Percentiles rank a stretch among this genome's conserved stretches.
Evolutionary conservation across 1,140 invertebrate genomes (phyloP).

Genomic region (Orius laevigatus): DNA sequence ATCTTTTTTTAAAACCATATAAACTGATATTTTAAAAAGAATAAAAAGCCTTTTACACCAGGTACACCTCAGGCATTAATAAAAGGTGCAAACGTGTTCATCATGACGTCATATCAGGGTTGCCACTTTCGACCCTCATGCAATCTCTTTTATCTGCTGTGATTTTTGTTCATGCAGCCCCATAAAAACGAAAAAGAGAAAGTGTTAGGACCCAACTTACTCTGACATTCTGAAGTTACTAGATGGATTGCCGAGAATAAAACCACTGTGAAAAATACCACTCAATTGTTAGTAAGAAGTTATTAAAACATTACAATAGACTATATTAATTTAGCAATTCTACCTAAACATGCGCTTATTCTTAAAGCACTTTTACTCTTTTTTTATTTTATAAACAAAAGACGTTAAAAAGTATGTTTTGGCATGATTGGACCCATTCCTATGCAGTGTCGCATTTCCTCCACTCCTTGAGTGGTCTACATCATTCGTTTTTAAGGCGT

Average conservation of each 20-base stretch:
- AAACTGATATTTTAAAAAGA: neutral
- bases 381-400: too few relatives aligned
- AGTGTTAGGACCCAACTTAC: slow-evolving; percentile 27
- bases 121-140: neutral
- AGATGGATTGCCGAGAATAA: slow-evolving; percentile 30
- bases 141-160: neutral
- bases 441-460: too few relatives aligned
- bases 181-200: slow-evolving; percentile 9
- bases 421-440: too few relatives aligned
- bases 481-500: too few relatives aligned
- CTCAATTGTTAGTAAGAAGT: slow-evolving; percentile 12
- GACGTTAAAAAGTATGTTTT: too few relatives aligned
- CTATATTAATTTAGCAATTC: neutral
- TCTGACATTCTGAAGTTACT: slow-evolving; percentile 34
- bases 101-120: neutral
- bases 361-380: too few relatives aligned
- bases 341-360: too few relatives aligned
- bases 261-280: slow-evolving; percentile 26
- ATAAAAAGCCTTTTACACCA: neutral
- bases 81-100: slow-evolving; percentile 1
- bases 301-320: neutral
- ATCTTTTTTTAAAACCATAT: neutral
- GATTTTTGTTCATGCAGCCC: neutral
- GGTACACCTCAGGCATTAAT: neutral
- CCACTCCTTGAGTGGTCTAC: too few relatives aligned